These are phyloP conservation scores for Phalloptychus januarius DNA, from an alignment of 2,797 vertebrate genomes.

Conservation along the genomic window DNA sequence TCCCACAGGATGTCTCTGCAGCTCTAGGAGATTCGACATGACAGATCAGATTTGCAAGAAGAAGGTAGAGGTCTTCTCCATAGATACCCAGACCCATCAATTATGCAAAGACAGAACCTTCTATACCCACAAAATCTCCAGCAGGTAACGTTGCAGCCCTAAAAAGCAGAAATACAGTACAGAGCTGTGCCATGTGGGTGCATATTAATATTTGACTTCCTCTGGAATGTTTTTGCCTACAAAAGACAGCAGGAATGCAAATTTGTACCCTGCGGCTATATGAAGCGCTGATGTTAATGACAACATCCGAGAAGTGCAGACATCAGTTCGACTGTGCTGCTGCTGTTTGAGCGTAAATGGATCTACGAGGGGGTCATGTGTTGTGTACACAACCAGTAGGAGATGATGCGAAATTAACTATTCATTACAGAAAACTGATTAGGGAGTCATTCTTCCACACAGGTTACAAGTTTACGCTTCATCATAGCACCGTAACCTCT, in stretches of 20 bases:
- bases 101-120: constrained; percentile 44
- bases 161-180: constrained; percentile 28
- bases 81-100: constrained; percentile 46
- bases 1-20: constrained; percentile 53
- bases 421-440: constrained; percentile 72
- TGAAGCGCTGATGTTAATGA: constrained; percentile 56
- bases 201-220: constrained; percentile 64
- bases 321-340: constrained; percentile 38
- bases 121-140: constrained; percentile 30
- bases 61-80: constrained; percentile 51
- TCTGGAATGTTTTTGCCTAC: constrained; percentile 55
- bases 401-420: constrained; percentile 71
- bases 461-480: constrained; percentile 55
- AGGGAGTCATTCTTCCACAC: constrained; percentile 64
- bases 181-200: constrained; percentile 49
- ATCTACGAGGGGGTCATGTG: constrained; percentile 46
- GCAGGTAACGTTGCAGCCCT: constrained; percentile 32
- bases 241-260: constrained; percentile 61
- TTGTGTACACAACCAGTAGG: constrained; percentile 58
- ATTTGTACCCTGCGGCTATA: constrained; percentile 55
- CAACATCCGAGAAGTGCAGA: constrained; percentile 35
- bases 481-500: constrained; percentile 49
- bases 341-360: constrained; percentile 47
- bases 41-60: constrained; percentile 66
- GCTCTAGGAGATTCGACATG: constrained; percentile 64